Conservation (phyloP, 2,113 vertebrate genomes). For the Globicephala melas region DNA sequence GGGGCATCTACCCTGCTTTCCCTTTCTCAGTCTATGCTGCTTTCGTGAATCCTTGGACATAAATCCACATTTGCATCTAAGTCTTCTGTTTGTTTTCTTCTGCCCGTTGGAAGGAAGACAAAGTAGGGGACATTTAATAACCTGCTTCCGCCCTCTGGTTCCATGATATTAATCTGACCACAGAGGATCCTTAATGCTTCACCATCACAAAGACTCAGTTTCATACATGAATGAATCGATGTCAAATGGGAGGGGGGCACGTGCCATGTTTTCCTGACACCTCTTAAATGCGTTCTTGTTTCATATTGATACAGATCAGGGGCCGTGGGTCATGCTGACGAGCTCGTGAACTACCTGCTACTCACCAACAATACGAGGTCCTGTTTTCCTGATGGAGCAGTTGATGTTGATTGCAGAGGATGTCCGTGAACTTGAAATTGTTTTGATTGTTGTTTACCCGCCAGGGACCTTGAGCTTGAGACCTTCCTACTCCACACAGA, state of each 20-base stretch:
- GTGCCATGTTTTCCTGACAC: background rate
- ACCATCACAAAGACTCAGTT: background rate
- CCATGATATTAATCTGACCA: background rate
- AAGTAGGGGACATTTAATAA: background rate
- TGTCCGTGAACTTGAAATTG: constrained; percentile 64
- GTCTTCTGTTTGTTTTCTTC: background rate
- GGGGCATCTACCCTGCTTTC: background rate
- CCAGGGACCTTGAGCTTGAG: constrained; percentile 70
- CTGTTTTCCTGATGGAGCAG: constrained; percentile 60
- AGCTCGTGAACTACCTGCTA: constrained; percentile 19
- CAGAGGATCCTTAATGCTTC: background rate
- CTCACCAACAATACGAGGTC: constrained; percentile 44
- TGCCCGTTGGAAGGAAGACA: background rate
- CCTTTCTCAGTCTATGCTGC: background rate
- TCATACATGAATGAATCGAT: background rate
- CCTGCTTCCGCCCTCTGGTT: background rate
- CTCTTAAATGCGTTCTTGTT: background rate
- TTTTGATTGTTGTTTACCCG: constrained; percentile 58
- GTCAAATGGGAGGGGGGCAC: background rate
- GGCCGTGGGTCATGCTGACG: background rate
- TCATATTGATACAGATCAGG: background rate
- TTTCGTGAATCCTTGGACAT: background rate
- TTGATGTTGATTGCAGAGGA: constrained; percentile 50
- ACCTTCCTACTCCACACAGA: constrained; percentile 43
- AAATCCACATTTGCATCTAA: background rate